Conservation (phyloP, 2,113 vertebrate species). For the Numenius arquata region DNA sequence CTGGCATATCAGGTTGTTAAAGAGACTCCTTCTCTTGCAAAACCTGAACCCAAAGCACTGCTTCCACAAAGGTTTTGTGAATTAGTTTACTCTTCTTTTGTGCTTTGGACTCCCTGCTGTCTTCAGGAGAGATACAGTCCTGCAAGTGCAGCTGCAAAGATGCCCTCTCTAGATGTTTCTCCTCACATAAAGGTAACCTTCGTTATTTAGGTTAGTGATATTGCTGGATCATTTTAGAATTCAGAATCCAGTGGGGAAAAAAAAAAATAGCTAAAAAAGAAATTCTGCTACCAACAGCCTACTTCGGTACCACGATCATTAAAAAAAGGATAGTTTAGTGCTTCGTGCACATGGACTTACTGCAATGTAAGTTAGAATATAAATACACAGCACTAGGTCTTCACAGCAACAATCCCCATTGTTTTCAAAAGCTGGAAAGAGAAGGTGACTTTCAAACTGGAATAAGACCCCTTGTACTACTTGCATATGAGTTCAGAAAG, state of each 20-base stretch:
- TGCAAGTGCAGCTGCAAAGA: background rate
- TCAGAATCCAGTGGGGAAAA: background rate
- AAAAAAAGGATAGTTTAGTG: background rate
- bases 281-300: background rate
- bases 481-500: background rate
- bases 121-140: background rate
- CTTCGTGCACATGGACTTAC: background rate
- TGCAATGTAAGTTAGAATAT: background rate
- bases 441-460: background rate
- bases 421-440: background rate
- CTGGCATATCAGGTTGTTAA: background rate
- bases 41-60: background rate
- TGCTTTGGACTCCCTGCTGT: background rate
- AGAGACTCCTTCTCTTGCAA: background rate
- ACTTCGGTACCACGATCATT: background rate
- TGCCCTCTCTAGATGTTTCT: background rate
- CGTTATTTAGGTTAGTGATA: background rate
- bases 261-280: background rate
- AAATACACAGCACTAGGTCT: background rate
- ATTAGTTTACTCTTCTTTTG: background rate
- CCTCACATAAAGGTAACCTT: background rate
- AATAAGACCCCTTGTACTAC: background rate
- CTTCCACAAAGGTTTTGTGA: background rate
- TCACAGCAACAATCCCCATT: background rate
- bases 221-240: background rate